phyloP scores from a whole-genome alignment of 2,113 vertebrate genomes.

The Scartelaos histophorus region DNA sequence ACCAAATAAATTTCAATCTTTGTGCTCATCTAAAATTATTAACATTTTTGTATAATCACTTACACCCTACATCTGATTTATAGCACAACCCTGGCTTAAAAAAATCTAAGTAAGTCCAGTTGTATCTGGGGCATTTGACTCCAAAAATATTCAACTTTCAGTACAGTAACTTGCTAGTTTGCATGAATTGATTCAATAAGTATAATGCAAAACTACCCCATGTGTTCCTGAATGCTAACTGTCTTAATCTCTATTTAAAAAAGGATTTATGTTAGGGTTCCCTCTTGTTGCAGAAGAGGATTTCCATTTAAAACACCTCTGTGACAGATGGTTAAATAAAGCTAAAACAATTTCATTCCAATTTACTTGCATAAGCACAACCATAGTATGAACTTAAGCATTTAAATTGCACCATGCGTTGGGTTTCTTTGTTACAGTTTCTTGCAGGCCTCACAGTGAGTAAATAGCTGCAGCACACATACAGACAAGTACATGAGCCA shows the following conservation, averaged over 20 bases:
- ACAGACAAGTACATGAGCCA: neutral
- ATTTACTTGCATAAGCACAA: neutral
- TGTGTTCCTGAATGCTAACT: constrained; percentile 21
- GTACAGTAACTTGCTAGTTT: too few relatives aligned
- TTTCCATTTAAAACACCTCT: neutral
- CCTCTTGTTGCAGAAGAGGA: neutral
- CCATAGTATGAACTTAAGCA: neutral
- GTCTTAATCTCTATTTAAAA: constrained; percentile 22
- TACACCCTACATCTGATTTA: too few relatives aligned
- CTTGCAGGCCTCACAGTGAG: neutral
- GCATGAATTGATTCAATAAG: too few relatives aligned
- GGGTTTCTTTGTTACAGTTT: neutral
- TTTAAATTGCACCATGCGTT: constrained; percentile 18
- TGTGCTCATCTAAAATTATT: neutral
- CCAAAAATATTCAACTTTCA: too few relatives aligned
- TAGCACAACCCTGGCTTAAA: too few relatives aligned
- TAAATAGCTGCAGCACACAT: neutral
- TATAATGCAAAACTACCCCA: too few relatives aligned
- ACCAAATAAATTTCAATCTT: neutral
- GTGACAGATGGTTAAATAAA: neutral
- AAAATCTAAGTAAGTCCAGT: too few relatives aligned
- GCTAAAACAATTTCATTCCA: neutral
- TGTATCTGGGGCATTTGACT: too few relatives aligned
- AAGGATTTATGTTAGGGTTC: too few relatives aligned
- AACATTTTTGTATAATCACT: neutral